These are phyloP conservation scores for Papilio helenus DNA, from an alignment of 1,140 invertebrate species.

Conservation along the genomic window DNA sequence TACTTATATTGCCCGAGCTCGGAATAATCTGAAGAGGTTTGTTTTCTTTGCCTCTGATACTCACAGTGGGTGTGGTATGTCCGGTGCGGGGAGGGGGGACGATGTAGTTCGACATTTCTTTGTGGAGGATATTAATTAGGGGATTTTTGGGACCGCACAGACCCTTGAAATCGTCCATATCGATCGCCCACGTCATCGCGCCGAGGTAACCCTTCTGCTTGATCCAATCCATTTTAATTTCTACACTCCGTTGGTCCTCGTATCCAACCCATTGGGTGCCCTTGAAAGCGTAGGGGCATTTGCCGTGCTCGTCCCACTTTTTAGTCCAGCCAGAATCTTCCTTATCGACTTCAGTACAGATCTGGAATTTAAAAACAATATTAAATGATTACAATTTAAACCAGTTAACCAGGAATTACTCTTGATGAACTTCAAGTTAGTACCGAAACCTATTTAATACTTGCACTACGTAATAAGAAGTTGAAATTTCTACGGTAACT, in stretches of 20 bases:
- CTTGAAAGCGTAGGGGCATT: constrained; percentile 93
- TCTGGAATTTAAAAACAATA: not conserved
- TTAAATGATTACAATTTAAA: constrained; percentile 21
- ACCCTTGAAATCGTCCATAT: constrained; percentile 93
- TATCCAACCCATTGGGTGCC: constrained; percentile 96
- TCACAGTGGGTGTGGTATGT: constrained; percentile 87
- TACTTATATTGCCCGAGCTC: constrained; percentile 6
- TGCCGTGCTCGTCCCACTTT: constrained; percentile 91
- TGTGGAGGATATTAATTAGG: constrained; percentile 88
- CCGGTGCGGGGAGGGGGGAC: constrained; percentile 87
- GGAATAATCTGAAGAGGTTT: not conserved
- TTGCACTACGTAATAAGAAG: not conserved
- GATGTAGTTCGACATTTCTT: constrained; percentile 88
- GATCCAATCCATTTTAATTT: constrained; percentile 94
- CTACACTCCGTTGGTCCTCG: constrained; percentile 90
- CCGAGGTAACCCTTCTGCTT: constrained; percentile 92
- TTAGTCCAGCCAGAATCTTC: constrained; percentile 89
- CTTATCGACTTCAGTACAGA: not conserved
- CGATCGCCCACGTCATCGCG: constrained; percentile 95
- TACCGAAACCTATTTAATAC: not conserved
- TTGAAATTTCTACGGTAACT: not conserved
- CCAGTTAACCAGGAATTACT: no score
- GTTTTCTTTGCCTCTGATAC: constrained; percentile 41
- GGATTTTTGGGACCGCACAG: constrained; percentile 89
- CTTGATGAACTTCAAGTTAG: not conserved